Percentiles rank a stretch among this genome's conserved stretches.
phyloP scores from a whole-genome alignment of 2,797 vertebrate genomes.

The Pteronotus mesoamericanus region DNA sequence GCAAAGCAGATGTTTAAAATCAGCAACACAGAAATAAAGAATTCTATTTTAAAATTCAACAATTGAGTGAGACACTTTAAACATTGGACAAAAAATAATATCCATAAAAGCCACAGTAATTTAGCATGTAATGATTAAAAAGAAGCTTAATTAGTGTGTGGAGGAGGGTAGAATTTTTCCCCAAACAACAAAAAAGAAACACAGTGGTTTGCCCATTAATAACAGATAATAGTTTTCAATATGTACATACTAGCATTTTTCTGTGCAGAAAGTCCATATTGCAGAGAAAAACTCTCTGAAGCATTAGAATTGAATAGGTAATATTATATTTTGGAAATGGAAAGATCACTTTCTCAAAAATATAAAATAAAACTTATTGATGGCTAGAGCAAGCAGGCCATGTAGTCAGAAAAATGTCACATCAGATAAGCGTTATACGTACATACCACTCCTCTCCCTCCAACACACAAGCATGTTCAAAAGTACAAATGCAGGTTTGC shows the following conservation, averaged over 20 bases:
- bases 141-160: not conserved
- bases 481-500: not conserved
- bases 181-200: not conserved
- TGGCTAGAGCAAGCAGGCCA: not conserved
- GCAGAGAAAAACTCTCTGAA: not conserved
- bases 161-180: not conserved
- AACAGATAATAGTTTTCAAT: not conserved
- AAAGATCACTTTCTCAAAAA: not conserved
- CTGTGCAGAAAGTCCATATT: not conserved
- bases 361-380: not conserved
- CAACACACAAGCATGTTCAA: not conserved
- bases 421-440: not conserved
- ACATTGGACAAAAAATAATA: not conserved
- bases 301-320: not conserved
- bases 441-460: accelerated
- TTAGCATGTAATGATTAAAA: not conserved
- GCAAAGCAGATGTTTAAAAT: not conserved
- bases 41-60: not conserved
- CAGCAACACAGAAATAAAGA: not conserved
- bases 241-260: not conserved
- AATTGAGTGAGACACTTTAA: not conserved
- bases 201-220: not conserved
- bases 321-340: not conserved
- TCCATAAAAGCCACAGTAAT: not conserved
- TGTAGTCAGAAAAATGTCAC: not conserved